Base-by-base conservation (phyloP, 2,888 invertebrate genomes). In the Cephus runcator region DNA sequence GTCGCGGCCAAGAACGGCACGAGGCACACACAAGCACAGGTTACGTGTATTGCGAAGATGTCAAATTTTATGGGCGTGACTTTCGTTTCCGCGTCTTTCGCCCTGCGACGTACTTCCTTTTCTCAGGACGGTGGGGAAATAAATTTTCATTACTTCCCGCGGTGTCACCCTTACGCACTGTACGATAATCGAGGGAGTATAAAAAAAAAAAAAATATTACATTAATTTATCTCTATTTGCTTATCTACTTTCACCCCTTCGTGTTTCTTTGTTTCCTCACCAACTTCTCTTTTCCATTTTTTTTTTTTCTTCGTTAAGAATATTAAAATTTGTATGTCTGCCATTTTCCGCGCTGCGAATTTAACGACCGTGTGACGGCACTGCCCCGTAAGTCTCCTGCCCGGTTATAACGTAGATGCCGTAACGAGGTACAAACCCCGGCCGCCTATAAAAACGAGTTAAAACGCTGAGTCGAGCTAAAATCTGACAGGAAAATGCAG, bases 401-500 rank as follows among this genome's bases (percentile, higher is more conserved):
- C 40, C 40, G 6, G 40, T 40, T 40, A 40, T 40, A 40, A 40
- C 40, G 40, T 15, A 40, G 40, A 40, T 40, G 40, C 40, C 40
- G 15, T 40, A 40, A 40, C 40, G 40, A 40, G 40, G 40, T 40
- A 40, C 15, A 40, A 40, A 15, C 36, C 69, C 69, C 69, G 69
- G 69, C 69, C 30, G 12, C 69, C 69, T 33, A 30, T 69, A 69
- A 69, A 31, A 69, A 69, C 33, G 69, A 33, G 40, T 79, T 85
- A 84, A 83, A 85, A 81, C 80, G 80, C 77, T 76, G 82, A 77
- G 83, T 76, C 79, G 79, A 79, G 84, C 84, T 83, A 81, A 84
- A 83, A 30, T 81, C 83, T 83, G 86, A 86, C 84, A 81, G 83
- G 84, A 79, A 81, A 83, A 87, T 80, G 78, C 79, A 77, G 79